These are phyloP conservation scores for Ptychadena robeensis DNA, from an alignment of 2,797 vertebrate species.

Conservation along the genomic window DNA sequence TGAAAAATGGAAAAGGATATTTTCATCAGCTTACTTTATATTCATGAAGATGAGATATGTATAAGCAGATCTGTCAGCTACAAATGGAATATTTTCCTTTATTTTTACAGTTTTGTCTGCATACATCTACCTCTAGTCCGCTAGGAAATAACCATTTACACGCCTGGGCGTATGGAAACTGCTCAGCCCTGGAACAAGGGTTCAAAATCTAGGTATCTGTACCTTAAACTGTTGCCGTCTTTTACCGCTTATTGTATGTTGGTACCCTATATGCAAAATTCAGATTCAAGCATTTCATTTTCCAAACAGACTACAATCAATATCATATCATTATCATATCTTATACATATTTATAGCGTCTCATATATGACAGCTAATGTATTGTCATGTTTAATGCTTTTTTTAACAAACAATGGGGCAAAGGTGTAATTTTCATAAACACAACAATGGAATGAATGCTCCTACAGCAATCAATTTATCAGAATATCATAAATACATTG, in stretches of 20 bases:
- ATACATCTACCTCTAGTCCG: constrained; percentile 1
- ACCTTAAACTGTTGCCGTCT: not conserved
- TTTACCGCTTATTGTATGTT: not conserved
- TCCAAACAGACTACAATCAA: too few species aligned
- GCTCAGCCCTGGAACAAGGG: not conserved
- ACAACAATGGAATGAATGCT: too few species aligned
- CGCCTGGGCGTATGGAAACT: not conserved
- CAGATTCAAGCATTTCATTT: not conserved
- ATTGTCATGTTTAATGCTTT: too few species aligned
- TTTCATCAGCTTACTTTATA: constrained; percentile 41
- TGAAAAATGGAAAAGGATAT: constrained; percentile 59
- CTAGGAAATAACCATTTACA: constrained; percentile 4
- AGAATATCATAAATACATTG: too few species aligned
- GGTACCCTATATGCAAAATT: not conserved
- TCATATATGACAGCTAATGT: too few species aligned
- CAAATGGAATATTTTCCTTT: constrained; percentile 37
- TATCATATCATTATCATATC: too few species aligned
- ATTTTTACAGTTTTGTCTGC: constrained; percentile 8
- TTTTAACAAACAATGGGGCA: too few species aligned
- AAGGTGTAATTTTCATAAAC: too few species aligned
- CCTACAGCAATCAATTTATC: too few species aligned
- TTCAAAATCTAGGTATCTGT: not conserved
- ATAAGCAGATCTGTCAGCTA: constrained; percentile 39
- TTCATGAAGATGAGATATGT: constrained; percentile 47
- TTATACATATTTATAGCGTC: too few species aligned